These are phyloP conservation scores for Malurus melanocephalus DNA, from an alignment of 2,113 vertebrate genomes.

Conservation along the genomic window DNA sequence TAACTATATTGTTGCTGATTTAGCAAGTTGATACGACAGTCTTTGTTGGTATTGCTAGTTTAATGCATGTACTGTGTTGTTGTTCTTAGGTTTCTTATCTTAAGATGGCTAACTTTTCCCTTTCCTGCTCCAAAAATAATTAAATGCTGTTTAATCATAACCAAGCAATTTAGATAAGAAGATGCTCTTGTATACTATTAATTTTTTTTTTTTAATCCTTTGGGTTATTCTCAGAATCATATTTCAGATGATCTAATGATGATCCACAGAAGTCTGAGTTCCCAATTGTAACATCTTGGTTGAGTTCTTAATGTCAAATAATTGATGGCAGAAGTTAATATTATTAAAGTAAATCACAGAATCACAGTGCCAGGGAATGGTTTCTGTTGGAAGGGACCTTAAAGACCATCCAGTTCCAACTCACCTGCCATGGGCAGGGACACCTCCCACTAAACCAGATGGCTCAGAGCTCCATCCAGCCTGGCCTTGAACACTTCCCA, in stretches of 20 bases:
- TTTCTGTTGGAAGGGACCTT: neutral
- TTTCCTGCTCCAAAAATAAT: neutral
- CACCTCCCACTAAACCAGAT: neutral
- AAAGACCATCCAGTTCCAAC: neutral
- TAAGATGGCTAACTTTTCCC: neutral
- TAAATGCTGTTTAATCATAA: neutral
- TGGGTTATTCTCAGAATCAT: neutral
- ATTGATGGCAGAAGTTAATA: neutral
- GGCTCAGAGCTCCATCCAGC: neutral
- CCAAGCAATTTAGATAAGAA: neutral
- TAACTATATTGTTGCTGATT: neutral
- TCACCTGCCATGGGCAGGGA: neutral
- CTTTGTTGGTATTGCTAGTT: neutral
- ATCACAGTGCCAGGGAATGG: neutral
- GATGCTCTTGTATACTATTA: neutral
- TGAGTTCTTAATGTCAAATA: neutral
- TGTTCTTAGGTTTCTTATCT: neutral
- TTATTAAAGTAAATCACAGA: neutral
- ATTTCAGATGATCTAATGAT: neutral
- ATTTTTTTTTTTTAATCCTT: neutral
- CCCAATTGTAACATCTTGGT: neutral
- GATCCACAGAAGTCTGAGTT: neutral
- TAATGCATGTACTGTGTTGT: neutral
- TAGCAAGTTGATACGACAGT: neutral
- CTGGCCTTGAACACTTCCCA: neutral